Conservation (phyloP, 2,888 invertebrate genomes). For the Plusia festucae region DNA sequence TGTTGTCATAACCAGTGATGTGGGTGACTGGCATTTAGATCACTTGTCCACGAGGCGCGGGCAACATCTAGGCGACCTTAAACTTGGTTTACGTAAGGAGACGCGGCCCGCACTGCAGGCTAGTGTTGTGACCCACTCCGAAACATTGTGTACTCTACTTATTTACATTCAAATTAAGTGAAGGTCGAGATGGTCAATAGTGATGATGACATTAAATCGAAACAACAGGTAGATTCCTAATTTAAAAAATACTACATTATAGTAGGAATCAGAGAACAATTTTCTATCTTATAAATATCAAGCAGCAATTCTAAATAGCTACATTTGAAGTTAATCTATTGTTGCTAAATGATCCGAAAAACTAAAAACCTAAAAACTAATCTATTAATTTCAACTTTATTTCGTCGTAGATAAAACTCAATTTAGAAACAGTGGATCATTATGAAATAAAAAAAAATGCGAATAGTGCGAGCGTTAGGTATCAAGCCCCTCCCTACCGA, state of each 20-base stretch:
- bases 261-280: background rate
- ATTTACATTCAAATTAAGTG: constrained; percentile 21
- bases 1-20: constrained; percentile 43
- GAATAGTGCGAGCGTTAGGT: constrained; percentile 44
- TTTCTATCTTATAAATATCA: background rate
- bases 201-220: constrained; percentile 52
- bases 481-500: constrained; percentile 73
- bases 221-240: constrained; percentile 35
- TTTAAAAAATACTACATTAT: constrained; percentile 33
- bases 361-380: background rate
- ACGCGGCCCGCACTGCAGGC: constrained; percentile 54
- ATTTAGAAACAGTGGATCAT: constrained; percentile 22
- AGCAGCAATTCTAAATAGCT: background rate
- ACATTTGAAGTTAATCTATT: background rate
- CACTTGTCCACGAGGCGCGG: constrained; percentile 56
- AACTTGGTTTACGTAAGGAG: constrained; percentile 81
- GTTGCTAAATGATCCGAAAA: background rate
- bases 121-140: constrained; percentile 46
- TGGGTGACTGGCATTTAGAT: constrained; percentile 55
- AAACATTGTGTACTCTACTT: constrained; percentile 19
- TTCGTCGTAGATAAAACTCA: constrained; percentile 13
- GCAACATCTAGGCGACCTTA: constrained; percentile 75
- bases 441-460: constrained; percentile 45
- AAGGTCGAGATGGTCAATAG: constrained; percentile 46
- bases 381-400: constrained; percentile 8